Conservation (phyloP, 1,140 invertebrate species). For the Kradibia gibbosae region DNA sequence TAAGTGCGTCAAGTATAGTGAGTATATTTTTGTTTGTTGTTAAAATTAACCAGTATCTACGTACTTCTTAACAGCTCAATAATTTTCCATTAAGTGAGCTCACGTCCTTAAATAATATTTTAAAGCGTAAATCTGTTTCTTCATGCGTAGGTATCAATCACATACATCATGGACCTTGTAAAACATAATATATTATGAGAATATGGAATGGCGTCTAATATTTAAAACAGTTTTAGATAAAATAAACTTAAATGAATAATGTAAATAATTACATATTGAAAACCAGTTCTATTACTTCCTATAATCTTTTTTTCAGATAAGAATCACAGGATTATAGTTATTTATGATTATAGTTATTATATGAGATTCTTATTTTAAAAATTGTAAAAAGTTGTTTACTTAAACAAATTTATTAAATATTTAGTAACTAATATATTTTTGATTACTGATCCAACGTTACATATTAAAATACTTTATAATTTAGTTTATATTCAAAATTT, state of each 20-base stretch:
- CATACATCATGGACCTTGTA: conserved; percentile 48
- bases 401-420: too few species aligned
- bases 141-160: conserved; percentile 36
- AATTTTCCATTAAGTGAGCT: not conserved
- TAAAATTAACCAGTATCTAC: not conserved
- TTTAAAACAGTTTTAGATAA: not conserved
- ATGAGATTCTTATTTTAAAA: too few species aligned
- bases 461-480: too few species aligned
- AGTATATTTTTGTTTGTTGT: not conserved
- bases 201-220: not conserved
- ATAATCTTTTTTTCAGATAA: too few species aligned
- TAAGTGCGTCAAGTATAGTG: conserved; percentile 39
- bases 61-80: not conserved
- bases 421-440: too few species aligned
- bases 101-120: not conserved
- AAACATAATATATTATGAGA: not conserved
- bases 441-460: too few species aligned
- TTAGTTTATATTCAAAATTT: too few species aligned
- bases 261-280: not conserved
- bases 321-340: too few species aligned
- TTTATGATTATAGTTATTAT: too few species aligned
- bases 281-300: too few species aligned
- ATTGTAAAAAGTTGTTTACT: too few species aligned
- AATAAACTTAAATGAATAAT: not conserved
- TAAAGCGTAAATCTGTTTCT: not conserved